Evolutionary conservation across 1,140 invertebrate species (phyloP).

Genomic region (Chymomyza costata): DNA sequence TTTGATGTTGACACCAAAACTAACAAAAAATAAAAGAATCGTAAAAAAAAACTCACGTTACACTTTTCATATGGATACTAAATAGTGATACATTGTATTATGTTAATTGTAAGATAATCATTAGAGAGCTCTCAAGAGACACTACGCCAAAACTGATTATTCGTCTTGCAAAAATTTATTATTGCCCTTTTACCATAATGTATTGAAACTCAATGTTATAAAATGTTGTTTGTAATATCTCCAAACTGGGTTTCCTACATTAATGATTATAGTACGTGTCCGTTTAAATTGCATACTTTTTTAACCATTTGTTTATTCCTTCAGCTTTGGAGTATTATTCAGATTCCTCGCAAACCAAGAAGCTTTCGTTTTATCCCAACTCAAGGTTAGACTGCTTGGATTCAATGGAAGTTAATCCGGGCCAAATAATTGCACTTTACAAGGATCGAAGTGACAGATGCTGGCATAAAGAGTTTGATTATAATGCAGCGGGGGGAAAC

Average conservation of each 20-base stretch:
- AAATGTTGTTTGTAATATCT: too few relatives aligned
- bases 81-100: too few relatives aligned
- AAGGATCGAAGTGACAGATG: constrained; percentile 48
- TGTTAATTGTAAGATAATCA: not conserved
- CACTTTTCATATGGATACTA: too few relatives aligned
- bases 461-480: constrained; percentile 54
- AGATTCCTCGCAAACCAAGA: constrained; percentile 22
- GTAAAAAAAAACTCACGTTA: too few relatives aligned
- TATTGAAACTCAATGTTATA: not conserved
- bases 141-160: too few relatives aligned
- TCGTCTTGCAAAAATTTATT: too few relatives aligned
- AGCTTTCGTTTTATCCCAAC: constrained; percentile 81
- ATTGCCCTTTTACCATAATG: not conserved
- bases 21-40: too few relatives aligned
- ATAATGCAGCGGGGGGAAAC: constrained; percentile 19
- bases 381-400: constrained; percentile 54
- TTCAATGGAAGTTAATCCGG: constrained; percentile 31
- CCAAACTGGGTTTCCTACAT: too few relatives aligned
- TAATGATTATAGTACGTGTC: too few relatives aligned
- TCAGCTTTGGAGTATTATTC: constrained; percentile 50
- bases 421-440: constrained; percentile 36
- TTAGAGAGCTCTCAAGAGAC: too few relatives aligned
- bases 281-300: not conserved
- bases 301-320: not conserved
- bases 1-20: too few relatives aligned